Conservation (phyloP, 2,113 vertebrate species). For the Cochlearius cochlearius region DNA sequence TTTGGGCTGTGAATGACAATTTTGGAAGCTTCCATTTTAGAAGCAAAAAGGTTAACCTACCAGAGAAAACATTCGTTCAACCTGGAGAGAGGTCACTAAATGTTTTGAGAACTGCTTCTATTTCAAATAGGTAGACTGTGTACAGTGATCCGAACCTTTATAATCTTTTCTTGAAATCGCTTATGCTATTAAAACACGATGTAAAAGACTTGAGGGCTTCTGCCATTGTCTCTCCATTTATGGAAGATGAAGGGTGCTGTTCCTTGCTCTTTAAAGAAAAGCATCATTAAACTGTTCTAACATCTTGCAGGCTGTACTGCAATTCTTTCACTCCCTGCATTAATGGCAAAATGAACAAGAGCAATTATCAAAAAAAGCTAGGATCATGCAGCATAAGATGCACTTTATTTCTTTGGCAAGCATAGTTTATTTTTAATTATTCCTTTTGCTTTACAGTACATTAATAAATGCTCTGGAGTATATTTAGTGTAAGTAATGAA, state of each 20-base stretch:
- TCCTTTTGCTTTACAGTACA: constrained; percentile 63
- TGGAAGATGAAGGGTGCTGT: background rate
- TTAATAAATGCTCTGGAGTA: constrained; percentile 66
- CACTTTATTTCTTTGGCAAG: constrained; percentile 59
- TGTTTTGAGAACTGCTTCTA: background rate
- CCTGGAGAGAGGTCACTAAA: background rate
- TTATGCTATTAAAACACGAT: background rate
- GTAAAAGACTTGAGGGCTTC: background rate
- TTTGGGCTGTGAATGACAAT: background rate
- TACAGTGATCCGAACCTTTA: background rate
- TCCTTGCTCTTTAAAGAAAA: constrained; percentile 17
- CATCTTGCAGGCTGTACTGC: background rate
- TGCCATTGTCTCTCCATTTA: background rate
- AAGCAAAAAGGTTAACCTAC: background rate
- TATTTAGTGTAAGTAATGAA: constrained; percentile 64
- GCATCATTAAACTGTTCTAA: constrained; percentile 23
- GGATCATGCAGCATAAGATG: constrained; percentile 17
- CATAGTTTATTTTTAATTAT: constrained; percentile 69
- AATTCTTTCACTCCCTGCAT: background rate
- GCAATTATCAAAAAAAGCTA: background rate
- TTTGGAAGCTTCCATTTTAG: background rate
- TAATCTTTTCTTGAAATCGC: background rate
- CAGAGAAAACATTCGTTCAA: background rate
- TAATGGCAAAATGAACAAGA: constrained; percentile 1
- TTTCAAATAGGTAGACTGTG: background rate